Evolutionary conservation across 2,113 vertebrate species (phyloP), one percentile per base, ranked within the genome.

Genomic region (Macroglossus sobrinus): DNA sequence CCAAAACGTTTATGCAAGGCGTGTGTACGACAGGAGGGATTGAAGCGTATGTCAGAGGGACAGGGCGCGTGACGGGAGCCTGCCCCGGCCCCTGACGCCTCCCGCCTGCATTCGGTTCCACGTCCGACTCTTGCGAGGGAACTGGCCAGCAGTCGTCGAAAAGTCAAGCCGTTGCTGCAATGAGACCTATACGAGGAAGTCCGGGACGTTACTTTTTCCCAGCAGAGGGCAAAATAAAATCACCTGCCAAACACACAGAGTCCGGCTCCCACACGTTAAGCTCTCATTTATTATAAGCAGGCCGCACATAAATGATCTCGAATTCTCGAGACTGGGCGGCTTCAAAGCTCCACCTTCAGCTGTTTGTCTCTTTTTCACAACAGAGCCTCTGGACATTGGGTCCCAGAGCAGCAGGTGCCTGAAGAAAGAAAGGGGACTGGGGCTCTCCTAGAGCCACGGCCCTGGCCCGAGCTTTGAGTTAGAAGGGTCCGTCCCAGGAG

Each of bases 251-350:
- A 81, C 55, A 85, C 35, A 35, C 10, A 15, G 22, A 10, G 79
- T 24, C 40, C 50, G 21, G 21, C 26, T 92, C 82, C 78, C 35
- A 71, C 24, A 43, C 19, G 74, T 69, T 53, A 63, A 15, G n/a
- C 22, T n/a, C 59, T 89, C 57, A 50, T 47, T 72, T 74, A 75
- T 71, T 76, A 61, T 69, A 76, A 86, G 57, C 57, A 79, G 45
- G 63, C 21, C 69, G 69, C 4, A 35, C 55, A 28, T 43, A 47
- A 74, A 38, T 45, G 14, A 57, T 8, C 69, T 85, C 8, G 45
- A 24, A 69, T 93, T 68, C 76, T 59, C 69, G 45, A 69, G 26
- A 12, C n/a, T n/a, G n/a, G 14, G 3, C 50, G 28, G 18, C 40
- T 40, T 40, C 43, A 28, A 38, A 38, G 2, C 26, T 66, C 63